A percentile compares a stretch with the other conserved stretches of the same genome.
Evolutionary conservation across 2,113 vertebrate genomes (phyloP).

Genomic region (Colossoma macropomum): DNA sequence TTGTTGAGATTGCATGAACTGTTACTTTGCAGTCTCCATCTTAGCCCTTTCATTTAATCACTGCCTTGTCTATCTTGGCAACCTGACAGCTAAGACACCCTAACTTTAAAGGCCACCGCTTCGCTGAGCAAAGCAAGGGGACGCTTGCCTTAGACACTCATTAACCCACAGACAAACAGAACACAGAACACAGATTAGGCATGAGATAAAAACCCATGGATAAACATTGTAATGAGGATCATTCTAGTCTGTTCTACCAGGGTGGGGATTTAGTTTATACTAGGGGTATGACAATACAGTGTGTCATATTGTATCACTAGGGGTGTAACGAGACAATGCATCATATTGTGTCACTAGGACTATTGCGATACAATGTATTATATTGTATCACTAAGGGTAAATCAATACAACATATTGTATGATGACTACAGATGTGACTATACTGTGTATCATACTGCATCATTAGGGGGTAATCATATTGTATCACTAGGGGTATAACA

Average conservation of each 20-base stretch:
- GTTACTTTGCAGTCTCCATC: slow-evolving; percentile 34
- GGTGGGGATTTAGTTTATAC: background rate
- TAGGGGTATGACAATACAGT: background rate
- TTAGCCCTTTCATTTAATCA: slow-evolving; percentile 33
- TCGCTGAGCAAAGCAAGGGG: slow-evolving; percentile 4
- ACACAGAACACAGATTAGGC: background rate
- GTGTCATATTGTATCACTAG: background rate
- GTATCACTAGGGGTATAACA: no score
- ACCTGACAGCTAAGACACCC: slow-evolving; percentile 12
- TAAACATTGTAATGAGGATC: background rate
- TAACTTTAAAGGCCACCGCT: slow-evolving; percentile 35
- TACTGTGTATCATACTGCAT: no score
- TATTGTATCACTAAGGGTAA: no score
- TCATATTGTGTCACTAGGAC: no score
- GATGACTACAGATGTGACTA: no score
- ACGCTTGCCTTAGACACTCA: slow-evolving; percentile 7
- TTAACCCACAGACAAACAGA: slow-evolving; percentile 7
- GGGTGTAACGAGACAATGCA: no score
- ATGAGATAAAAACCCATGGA: background rate
- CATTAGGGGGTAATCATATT: no score
- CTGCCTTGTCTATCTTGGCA: slow-evolving; percentile 28
- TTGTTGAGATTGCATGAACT: slow-evolving; percentile 13
- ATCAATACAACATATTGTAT: no score
- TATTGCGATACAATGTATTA: no score
- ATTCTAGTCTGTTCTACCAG: no score